phyloP scores from a whole-genome alignment of 2,797 vertebrate genomes.

The Cuniculus paca region DNA sequence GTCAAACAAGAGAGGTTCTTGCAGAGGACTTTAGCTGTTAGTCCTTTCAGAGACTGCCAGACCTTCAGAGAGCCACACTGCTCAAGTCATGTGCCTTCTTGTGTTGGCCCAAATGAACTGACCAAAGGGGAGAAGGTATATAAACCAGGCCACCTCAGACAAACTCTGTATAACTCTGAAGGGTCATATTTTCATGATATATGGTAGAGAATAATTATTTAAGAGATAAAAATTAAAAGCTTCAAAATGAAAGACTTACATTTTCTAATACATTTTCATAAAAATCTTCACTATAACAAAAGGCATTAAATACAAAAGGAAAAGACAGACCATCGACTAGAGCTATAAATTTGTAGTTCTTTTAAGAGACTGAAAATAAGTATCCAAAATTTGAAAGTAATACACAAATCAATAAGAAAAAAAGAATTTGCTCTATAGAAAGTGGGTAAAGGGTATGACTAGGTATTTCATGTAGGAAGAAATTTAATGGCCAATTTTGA shows the following conservation, averaged over 20 bases:
- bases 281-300: conserved; percentile 27
- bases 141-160: not conserved
- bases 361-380: conserved; percentile 31
- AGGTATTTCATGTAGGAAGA: conserved; percentile 45
- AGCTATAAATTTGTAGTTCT: not conserved
- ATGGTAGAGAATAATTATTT: conserved; percentile 9
- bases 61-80: not conserved
- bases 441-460: not conserved
- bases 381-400: conserved; percentile 37
- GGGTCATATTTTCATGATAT: not conserved
- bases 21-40: not conserved
- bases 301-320: conserved; percentile 32
- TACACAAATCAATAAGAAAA: conserved; percentile 31
- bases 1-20: not conserved
- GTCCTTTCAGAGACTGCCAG: not conserved
- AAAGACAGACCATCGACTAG: not conserved
- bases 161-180: not conserved
- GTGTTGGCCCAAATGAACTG: not conserved
- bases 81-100: not conserved
- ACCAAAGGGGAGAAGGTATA: too few relatives aligned
- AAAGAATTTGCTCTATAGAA: conserved; percentile 9
- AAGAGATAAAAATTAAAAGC: conserved; percentile 36
- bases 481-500: conserved; percentile 53
- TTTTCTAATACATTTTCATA: conserved; percentile 31
- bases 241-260: not conserved